Evolutionary conservation across 2,797 vertebrate species (phyloP).

Genomic region (Zenarchopterus dispar): DNA sequence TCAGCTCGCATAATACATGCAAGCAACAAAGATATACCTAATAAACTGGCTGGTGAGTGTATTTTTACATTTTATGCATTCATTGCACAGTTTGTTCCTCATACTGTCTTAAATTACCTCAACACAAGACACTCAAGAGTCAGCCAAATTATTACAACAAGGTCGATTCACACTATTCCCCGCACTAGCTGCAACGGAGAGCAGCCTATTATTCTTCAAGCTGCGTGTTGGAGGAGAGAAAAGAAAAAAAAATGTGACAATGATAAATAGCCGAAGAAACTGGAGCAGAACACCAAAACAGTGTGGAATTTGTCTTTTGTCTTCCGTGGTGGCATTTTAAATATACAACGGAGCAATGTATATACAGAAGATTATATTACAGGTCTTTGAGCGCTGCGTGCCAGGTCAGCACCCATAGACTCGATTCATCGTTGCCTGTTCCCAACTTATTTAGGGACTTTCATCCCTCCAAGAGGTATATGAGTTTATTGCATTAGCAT

Average conservation of each 20-base stretch:
- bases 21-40: constrained; percentile 17
- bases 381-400: too few species aligned
- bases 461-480: too few species aligned
- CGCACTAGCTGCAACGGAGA: constrained; percentile 35
- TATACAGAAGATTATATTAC: too few species aligned
- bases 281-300: constrained; percentile 66
- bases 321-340: constrained; percentile 13
- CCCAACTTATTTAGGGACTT: too few species aligned
- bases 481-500: too few species aligned
- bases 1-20: constrained; percentile 61
- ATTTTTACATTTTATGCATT: background rate
- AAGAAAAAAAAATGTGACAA: constrained; percentile 56
- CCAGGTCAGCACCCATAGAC: too few species aligned
- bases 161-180: constrained; percentile 32
- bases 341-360: too few species aligned
- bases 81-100: background rate
- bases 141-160: constrained; percentile 42
- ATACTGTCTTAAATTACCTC: constrained; percentile 20
- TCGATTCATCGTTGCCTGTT: too few species aligned
- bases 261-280: constrained; percentile 75
- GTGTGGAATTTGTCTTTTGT: constrained; percentile 35
- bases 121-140: constrained; percentile 29
- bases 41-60: background rate
- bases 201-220: constrained; percentile 49
- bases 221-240: constrained; percentile 5